A percentile compares a stretch with the other conserved stretches of the same genome.
These are phyloP conservation scores for Zaprionus kolodkinae DNA, from an alignment of 1,140 invertebrate species.

Conservation along the genomic window DNA sequence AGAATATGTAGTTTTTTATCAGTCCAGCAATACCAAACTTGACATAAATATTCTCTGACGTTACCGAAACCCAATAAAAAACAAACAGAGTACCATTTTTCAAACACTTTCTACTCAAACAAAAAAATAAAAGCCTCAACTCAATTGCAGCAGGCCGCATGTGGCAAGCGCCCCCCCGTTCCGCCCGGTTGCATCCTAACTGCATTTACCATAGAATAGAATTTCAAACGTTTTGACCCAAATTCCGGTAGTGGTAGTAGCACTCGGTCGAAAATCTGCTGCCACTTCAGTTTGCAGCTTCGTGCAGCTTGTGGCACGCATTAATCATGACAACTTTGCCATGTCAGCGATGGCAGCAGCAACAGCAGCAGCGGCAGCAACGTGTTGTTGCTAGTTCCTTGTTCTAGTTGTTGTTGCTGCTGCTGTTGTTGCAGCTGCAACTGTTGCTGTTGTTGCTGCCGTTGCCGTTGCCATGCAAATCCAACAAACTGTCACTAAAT, in stretches of 20 bases:
- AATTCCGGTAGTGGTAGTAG: neutral
- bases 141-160: neutral
- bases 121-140: neutral
- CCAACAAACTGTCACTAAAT: constrained; percentile 81
- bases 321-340: constrained; percentile 79
- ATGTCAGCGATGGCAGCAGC: constrained; percentile 52
- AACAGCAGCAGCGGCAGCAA: constrained; percentile 9
- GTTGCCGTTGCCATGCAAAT: constrained; percentile 60
- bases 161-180: neutral
- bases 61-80: no score
- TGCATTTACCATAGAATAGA: constrained; percentile 13
- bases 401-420: constrained; percentile 20
- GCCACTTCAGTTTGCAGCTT: constrained; percentile 36
- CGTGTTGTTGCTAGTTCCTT: constrained; percentile 22
- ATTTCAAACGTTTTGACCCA: constrained; percentile 35
- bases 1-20: neutral
- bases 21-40: neutral
- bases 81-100: neutral
- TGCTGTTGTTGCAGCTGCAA: constrained; percentile 7
- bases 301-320: constrained; percentile 62
- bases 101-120: neutral
- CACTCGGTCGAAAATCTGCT: constrained; percentile 34
- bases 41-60: no score
- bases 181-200: constrained; percentile 10
- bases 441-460: constrained; percentile 8